These are phyloP conservation scores for Oreochromis niloticus DNA, from an alignment of 2,113 vertebrate species.

Conservation along the genomic window DNA sequence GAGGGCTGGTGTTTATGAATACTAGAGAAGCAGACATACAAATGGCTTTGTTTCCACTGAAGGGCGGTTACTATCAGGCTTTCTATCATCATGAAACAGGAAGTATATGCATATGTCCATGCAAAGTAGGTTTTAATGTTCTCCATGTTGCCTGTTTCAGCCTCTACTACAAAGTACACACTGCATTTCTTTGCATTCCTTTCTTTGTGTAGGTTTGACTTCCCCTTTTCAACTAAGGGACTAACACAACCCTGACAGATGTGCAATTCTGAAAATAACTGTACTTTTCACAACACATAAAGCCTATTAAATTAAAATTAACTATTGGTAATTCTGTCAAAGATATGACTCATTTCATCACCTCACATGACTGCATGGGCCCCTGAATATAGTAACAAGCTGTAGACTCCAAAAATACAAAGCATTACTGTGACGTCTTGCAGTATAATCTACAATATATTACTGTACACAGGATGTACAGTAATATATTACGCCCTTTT, in stretches of 20 bases:
- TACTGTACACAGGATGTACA: neutral
- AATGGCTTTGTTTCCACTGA: neutral
- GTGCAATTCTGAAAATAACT: neutral
- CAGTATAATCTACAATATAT: neutral
- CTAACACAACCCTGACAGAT: neutral
- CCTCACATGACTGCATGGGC: neutral
- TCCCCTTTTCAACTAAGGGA: neutral
- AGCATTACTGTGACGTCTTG: neutral
- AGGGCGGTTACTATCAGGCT: neutral
- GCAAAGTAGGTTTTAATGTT: neutral
- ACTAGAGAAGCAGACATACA: neutral
- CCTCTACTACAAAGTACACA: neutral
- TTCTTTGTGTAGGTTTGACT: neutral
- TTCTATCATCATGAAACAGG: neutral
- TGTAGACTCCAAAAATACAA: neutral
- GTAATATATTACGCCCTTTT: neutral
- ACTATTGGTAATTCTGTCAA: neutral
- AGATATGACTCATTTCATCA: neutral
- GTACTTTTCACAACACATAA: neutral
- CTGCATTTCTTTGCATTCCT: neutral
- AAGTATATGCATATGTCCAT: neutral
- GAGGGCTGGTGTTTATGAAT: neutral
- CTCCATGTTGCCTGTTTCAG: neutral
- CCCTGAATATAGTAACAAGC: neutral
- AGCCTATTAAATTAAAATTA: neutral